Evolutionary conservation across 2,797 vertebrate species (phyloP), one percentile per base, ranked within the genome.

Genomic region (Eulemur mongoz): DNA sequence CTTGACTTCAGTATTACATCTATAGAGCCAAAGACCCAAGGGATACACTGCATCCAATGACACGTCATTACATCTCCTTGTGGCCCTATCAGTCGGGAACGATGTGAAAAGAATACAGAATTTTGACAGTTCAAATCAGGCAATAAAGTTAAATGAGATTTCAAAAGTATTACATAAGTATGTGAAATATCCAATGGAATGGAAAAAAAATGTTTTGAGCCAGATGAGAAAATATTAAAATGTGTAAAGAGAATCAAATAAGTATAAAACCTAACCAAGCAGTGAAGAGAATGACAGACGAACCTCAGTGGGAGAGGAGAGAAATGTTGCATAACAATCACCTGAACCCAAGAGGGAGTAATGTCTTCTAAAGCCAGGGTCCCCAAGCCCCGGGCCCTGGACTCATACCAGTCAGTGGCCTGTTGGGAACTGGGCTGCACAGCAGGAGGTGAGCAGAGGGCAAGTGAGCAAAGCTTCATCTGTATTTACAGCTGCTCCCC

Each of bases 91-190:
- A 80, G 40, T 75, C 6, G 5, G 11, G 67, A 90, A 61, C 9
- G n/a, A 30, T 25, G 54, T 13, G 35, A 75, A 88, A 70, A 76
- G 50, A 88, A 61, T n/a, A 80, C 13, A 52, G 13, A 86, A 43
- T 69, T 69, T 14, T 75, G 80, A 92, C 27, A 57, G 75, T 25
- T 72, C 23, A 57, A 69, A 75, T 81, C 45, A 35, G 38, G 38
- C 67, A 88, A 85, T 63, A 78, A 88, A 81, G n/a, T 72, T 92
- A 78, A 95, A 89, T 80, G 73, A 92, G 43, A 82, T 61, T 95
- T 78, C 61, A 85, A 59, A 95, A 43, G 30, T 84, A 35, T 87
- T 75, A 32, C 7, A 43, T n/a, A 52, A 81, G 61, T 18, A 52
- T 59, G n/a, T 40, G 18, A 90, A 89, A 69, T 72, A 80, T 63